Conservation (phyloP, 64 coral and sea anemone genomes). For the Montipora foliosa region DNA sequence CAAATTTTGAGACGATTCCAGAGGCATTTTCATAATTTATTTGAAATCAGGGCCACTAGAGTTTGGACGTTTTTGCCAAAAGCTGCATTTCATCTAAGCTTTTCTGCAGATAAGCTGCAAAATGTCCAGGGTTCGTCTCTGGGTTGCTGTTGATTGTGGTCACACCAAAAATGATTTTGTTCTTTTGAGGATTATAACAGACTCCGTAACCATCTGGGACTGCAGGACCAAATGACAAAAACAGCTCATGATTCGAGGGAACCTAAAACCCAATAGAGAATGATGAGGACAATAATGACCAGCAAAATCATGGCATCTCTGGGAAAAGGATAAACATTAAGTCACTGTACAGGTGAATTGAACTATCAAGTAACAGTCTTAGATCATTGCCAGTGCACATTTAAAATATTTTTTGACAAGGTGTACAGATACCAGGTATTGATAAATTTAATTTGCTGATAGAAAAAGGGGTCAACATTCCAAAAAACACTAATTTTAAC, state of each 20-base stretch:
- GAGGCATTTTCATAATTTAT: background rate
- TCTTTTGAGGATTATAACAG: conserved; percentile 89
- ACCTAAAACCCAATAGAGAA: conserved; percentile 46
- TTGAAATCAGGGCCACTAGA: conserved; percentile 5
- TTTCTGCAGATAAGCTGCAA: conserved; percentile 83
- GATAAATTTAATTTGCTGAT: no score
- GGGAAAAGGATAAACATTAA: no score
- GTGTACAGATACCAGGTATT: no score
- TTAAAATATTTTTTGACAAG: no score
- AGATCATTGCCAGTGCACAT: no score
- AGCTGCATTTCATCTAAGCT: conserved; percentile 95
- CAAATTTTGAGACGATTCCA: background rate
- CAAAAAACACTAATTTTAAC: no score
- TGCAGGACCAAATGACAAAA: conserved; percentile 79
- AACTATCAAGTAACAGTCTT: no score
- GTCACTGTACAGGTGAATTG: no score
- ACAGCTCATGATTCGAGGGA: conserved; percentile 78
- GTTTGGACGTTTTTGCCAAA: conserved; percentile 70
- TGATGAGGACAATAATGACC: background rate
- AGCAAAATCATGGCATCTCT: no score
- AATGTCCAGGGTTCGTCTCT: conserved; percentile 84
- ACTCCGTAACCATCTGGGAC: conserved; percentile 99
- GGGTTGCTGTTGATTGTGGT: conserved; percentile 95
- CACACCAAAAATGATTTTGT: conserved; percentile 80
- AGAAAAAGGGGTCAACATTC: no score